Evolutionary conservation across 2,113 vertebrate genomes (phyloP).

Genomic region (Amblyornis subalaris): DNA sequence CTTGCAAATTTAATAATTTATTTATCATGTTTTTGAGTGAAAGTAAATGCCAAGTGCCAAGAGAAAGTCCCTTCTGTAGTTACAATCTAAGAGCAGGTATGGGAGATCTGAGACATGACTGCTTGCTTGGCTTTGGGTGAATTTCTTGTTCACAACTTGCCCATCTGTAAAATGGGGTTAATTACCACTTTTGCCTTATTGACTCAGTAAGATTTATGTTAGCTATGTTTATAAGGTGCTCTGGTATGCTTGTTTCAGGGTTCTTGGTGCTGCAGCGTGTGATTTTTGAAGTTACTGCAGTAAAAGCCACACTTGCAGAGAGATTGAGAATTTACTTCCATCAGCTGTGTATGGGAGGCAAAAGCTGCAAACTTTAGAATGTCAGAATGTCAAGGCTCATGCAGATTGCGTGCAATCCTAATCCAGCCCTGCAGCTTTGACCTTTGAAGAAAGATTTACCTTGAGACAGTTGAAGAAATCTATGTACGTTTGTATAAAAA

Average conservation of each 20-base stretch:
- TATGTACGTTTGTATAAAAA: not conserved
- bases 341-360: not conserved
- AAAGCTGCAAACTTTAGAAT: constrained; percentile 15
- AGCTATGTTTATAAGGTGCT: not conserved
- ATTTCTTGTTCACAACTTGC: not conserved
- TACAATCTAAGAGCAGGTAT: not conserved
- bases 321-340: not conserved
- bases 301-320: not conserved
- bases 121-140: not conserved
- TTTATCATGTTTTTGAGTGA: not conserved
- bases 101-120: not conserved
- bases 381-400: constrained; percentile 17
- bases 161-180: constrained; percentile 21
- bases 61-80: not conserved
- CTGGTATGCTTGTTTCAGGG: not conserved
- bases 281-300: constrained; percentile 5
- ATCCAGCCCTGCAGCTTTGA: constrained; percentile 61
- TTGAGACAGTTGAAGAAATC: constrained; percentile 35
- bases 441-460: constrained; percentile 50
- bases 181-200: not conserved
- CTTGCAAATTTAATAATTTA: not conserved
- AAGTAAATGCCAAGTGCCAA: not conserved
- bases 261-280: not conserved
- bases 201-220: not conserved
- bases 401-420: constrained; percentile 60